These are phyloP conservation scores for Clupea harengus DNA, from an alignment of 2,113 vertebrate species.

Conservation along the genomic window DNA sequence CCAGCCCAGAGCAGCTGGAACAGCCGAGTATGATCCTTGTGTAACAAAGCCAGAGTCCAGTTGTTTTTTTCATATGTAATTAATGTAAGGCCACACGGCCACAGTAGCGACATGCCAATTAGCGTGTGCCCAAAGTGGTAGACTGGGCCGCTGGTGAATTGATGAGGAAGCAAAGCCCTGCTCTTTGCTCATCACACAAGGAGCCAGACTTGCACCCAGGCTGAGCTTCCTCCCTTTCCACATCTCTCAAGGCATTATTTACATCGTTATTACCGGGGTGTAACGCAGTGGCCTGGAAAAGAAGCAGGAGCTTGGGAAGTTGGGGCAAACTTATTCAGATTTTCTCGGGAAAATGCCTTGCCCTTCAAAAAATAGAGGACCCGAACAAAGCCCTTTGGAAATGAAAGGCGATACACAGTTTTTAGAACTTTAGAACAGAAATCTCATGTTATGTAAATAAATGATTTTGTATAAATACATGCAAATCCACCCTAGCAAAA, in stretches of 20 bases:
- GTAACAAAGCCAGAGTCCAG: slow-evolving; percentile 62
- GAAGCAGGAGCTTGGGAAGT: background rate
- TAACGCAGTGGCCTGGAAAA: background rate
- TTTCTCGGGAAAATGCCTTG: background rate
- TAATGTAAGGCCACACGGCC: slow-evolving; percentile 62
- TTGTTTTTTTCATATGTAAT: slow-evolving; percentile 73
- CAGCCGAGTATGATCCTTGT: slow-evolving; percentile 53
- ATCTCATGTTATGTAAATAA: background rate
- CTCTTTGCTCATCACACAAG: background rate
- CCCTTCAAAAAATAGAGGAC: background rate
- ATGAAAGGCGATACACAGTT: background rate
- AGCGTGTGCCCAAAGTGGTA: slow-evolving; percentile 56
- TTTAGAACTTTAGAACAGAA: background rate
- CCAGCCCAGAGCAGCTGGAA: slow-evolving; percentile 47
- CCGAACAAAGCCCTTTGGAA: background rate
- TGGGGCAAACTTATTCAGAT: slow-evolving; percentile 9
- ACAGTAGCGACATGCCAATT: slow-evolving; percentile 68
- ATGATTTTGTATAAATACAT: slow-evolving; percentile 16
- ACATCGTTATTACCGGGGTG: background rate
- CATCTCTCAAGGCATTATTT: background rate
- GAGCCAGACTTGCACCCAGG: background rate
- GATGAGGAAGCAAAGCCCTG: slow-evolving; percentile 64
- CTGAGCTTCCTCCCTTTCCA: background rate
- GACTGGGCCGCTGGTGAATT: slow-evolving; percentile 63
- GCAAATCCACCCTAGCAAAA: background rate